A percentile compares a stretch with the other conserved stretches of the same genome.
Conservation (phyloP, 2,113 vertebrate genomes). For the Hiodon alosoides region DNA sequence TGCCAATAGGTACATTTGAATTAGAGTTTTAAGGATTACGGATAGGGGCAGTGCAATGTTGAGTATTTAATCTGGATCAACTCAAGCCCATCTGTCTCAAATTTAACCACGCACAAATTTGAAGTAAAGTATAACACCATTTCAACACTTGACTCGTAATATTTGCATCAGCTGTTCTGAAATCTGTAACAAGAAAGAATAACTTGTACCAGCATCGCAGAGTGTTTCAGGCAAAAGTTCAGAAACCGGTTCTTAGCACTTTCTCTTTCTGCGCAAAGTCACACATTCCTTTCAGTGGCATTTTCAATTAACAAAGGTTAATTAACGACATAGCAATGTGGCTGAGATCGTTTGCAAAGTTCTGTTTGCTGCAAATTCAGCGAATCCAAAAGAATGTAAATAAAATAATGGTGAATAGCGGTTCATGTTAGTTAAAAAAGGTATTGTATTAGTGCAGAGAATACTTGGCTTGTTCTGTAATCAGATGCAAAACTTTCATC, state of each 20-base stretch:
- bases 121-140: not conserved
- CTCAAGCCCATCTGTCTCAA: not conserved
- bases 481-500: too few species aligned
- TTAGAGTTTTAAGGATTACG: not conserved
- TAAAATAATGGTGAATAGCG: too few species aligned
- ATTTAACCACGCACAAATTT: not conserved
- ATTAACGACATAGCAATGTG: too few species aligned
- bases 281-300: not conserved
- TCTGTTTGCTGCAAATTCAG: too few species aligned
- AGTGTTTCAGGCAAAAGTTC: not conserved
- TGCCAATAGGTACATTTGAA: slow-evolving; percentile 10
- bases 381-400: too few species aligned
- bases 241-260: not conserved
- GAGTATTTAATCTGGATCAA: not conserved
- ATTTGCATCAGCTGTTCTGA: not conserved
- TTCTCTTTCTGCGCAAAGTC: not conserved
- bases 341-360: too few species aligned
- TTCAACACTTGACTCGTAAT: not conserved
- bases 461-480: too few species aligned
- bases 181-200: not conserved
- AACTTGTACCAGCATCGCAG: too few species aligned
- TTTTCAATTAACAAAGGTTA: too few species aligned
- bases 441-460: too few species aligned
- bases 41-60: not conserved
- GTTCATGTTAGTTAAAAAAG: too few species aligned